Evolutionary conservation across 1,140 invertebrate species (phyloP).

Genomic region (Leucophenga varia): DNA sequence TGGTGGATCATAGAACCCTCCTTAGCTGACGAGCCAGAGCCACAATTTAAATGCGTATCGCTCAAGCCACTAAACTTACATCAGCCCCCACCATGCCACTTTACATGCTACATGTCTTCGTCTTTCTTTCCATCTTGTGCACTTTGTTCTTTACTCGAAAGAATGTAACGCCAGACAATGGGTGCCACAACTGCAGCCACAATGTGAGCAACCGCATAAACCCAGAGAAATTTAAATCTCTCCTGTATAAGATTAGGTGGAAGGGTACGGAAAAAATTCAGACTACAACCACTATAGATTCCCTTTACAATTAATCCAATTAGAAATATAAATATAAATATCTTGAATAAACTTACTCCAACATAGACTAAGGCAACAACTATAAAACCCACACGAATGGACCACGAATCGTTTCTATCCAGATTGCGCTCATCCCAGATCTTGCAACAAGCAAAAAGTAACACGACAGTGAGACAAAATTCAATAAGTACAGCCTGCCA

Average conservation of each 20-base stretch:
- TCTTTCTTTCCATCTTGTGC: too few relatives aligned
- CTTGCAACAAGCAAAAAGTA: conserved; percentile 12
- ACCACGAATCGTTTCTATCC: not conserved
- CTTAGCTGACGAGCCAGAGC: too few relatives aligned
- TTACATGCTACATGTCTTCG: too few relatives aligned
- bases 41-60: too few relatives aligned
- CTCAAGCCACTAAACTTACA: too few relatives aligned
- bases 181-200: not conserved
- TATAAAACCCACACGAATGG: conserved; percentile 13
- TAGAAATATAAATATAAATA: not conserved
- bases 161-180: conserved; percentile 10
- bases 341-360: conserved; percentile 2
- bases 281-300: not conserved
- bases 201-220: conserved; percentile 1
- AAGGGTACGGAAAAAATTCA: conserved; percentile 13
- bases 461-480: not conserved
- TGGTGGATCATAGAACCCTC: too few relatives aligned
- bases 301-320: too few relatives aligned
- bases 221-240: conserved; percentile 5
- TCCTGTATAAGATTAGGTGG: not conserved
- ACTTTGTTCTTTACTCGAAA: not conserved
- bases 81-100: too few relatives aligned
- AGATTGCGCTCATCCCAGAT: conserved; percentile 15
- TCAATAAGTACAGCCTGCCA: conserved; percentile 1
- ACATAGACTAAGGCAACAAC: not conserved